Base-by-base conservation (phyloP, 2,888 invertebrate genomes). In the Sinotaia quadrata region DNA sequence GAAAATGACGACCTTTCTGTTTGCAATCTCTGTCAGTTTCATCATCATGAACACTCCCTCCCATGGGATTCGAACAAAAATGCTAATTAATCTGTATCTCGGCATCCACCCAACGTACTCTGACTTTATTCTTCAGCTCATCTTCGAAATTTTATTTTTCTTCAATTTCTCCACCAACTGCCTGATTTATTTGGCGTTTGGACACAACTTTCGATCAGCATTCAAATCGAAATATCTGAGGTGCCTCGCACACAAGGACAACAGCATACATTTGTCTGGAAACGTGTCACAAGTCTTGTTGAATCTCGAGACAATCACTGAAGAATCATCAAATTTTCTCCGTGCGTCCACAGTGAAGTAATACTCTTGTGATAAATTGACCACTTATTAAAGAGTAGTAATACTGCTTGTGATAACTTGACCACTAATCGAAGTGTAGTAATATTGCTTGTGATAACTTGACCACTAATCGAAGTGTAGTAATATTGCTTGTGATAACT, bases 151-250 rank as follows among this genome's bases (percentile, higher is more conserved):
- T 15, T 49, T 73, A 8, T 69, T 70, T 60, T 73, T 69, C 65
- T 56, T 66, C 56, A 73, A 70, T 61, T 73, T 73, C 44, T 69
- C 72, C 67, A 69, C 69, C 49, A 73, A 73, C 65, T 73, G 72
- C 58, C 52, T 73, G 31, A 69, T 65, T 10, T 70, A 73, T 31
- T 29, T 73, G 27, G 21, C 36, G 24, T 73, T 67, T 49, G 72
- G 72, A 12, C 67, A 67, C 36, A 49, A 57, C n/a, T 73, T 73
- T 41, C 59, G 72, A 7, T 41, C 67, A 5, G 59, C 68, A 18
- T 73, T 69, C 41, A n/a, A 10, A 15, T n/a, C 31, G 10, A 56
- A 37, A 15, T 69, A 60, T 52, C 56, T 60, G 44, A 41, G 24
- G 15, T n/a, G 56, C 24, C 56, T 37, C 21, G 7, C 24, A 21